These are phyloP conservation scores for Aleiodes testaceus DNA, from an alignment of 2,888 invertebrate genomes.

Conservation along the genomic window DNA sequence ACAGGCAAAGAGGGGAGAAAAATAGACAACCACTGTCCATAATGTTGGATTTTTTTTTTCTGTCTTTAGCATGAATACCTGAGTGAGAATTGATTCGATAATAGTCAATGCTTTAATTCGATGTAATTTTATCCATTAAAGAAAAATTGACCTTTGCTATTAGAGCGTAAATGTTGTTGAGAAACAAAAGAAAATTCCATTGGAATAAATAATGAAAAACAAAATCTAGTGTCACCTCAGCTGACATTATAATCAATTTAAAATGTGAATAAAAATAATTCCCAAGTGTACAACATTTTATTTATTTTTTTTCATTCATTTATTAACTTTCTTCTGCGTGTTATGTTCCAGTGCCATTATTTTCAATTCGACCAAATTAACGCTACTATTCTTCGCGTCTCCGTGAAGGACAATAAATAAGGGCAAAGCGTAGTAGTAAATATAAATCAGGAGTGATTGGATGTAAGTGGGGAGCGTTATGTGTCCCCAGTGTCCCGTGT, in stretches of 20 bases:
- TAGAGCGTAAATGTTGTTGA: no score
- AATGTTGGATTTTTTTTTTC: not conserved
- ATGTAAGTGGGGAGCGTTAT: conserved; percentile 73
- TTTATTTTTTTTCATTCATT: conserved; percentile 31
- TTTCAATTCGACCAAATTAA: conserved; percentile 73
- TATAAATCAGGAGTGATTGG: conserved; percentile 74
- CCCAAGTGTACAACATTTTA: conserved; percentile 12
- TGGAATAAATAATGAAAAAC: not conserved
- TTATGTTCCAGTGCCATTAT: conserved; percentile 62
- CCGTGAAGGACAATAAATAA: conserved; percentile 70
- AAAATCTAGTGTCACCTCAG: no score
- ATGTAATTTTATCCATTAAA: no score
- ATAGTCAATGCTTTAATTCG: no score
- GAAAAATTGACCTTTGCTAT: no score
- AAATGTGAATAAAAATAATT: conserved; percentile 12
- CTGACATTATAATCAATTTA: conserved; percentile 18
- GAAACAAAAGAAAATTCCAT: not conserved
- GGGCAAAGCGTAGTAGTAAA: conserved; percentile 72
- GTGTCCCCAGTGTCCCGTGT: conserved; percentile 73
- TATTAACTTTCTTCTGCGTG: conserved; percentile 39
- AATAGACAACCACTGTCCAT: not conserved
- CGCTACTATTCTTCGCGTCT: conserved; percentile 67
- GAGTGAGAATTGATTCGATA: no score
- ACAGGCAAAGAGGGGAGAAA: not conserved
- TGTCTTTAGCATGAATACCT: no score